Evolutionary conservation across 2,113 vertebrate species (phyloP).

Genomic region (Microcebus ravelobensis): DNA sequence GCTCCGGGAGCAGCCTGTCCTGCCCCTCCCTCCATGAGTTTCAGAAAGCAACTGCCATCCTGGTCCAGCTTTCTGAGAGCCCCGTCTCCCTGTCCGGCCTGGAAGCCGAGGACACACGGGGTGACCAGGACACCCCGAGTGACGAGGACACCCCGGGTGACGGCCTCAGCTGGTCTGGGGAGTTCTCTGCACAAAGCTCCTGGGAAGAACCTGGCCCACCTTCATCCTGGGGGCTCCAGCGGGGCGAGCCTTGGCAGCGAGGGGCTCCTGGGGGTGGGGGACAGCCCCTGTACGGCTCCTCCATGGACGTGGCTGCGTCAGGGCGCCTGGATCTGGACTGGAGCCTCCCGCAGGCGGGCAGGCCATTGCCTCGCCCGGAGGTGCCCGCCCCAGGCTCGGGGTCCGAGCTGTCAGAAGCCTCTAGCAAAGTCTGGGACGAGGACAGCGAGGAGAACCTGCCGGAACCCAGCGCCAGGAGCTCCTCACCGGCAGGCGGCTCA

Average conservation of each 20-base stretch:
- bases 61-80: slow-evolving; percentile 66
- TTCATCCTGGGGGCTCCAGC: neutral
- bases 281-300: neutral
- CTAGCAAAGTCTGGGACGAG: slow-evolving; percentile 7
- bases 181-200: neutral
- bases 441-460: neutral
- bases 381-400: neutral
- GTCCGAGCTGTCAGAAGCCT: neutral
- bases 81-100: slow-evolving; percentile 69
- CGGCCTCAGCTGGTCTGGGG: slow-evolving; percentile 62
- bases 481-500: neutral
- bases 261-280: neutral
- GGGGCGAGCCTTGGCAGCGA: neutral
- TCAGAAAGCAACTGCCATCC: slow-evolving; percentile 78
- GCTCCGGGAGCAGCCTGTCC: slow-evolving; percentile 6
- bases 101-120: neutral
- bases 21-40: slow-evolving; percentile 77
- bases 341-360: neutral
- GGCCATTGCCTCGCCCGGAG: rapidly evolving
- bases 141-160: slow-evolving; percentile 41
- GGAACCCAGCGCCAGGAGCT: rapidly evolving
- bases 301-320: neutral
- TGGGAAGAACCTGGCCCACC: neutral
- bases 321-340: rapidly evolving
- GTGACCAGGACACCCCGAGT: no score